Evolutionary conservation across 2,888 invertebrate species (phyloP), one percentile per base, ranked within the genome.

Genomic region (Scaptomyza tumidula): DNA sequence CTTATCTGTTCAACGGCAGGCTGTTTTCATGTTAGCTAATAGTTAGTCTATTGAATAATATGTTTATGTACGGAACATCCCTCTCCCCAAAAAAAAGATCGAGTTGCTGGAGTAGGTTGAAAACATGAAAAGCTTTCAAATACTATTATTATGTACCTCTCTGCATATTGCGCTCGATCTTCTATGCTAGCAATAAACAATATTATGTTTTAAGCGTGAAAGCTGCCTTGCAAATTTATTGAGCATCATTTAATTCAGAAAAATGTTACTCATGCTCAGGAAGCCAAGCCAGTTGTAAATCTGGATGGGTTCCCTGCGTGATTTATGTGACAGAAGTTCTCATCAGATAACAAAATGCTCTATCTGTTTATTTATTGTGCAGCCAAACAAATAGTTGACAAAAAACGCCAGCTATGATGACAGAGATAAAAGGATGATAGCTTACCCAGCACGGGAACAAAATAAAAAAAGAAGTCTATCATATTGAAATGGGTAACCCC

Each of bases 1-100:
- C 19, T 50, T 45, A 41, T 53, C 53, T 59, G 65, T 58, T 54
- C 53, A 61, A 71, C 48, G 53, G 60, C 64, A 82, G 84, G 81
- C 88, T 86, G 84, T 83, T 77, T 88, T 72, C 84, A 60, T 86
- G 71, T 83, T 88, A 83, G 83, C 64, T 83, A 43, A 68, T 83
- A 86, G 86, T 79, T 82, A 87, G 86, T 67, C 69, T 79, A 85
- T 73, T 83, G 74, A 76, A 71, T 87, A 64, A 59, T 63, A 63
- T 81, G 77, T 87, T 59, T 72, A 61, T 75, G 63, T 70, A 66
- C 43, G 35, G 56, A 48, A 55, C 49, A 37, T 13, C 46, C 16
- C 39, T 29, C 19, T 6, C 35, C n/a, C 6, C 7, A 31, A 43
- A 72, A 33, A 35, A 43, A 73, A 60, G 9, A 31, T 46, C 41